A percentile compares a stretch with the other conserved stretches of the same genome.
Conservation (phyloP, 2,797 vertebrate species). For the Danio jaintianensis region DNA sequence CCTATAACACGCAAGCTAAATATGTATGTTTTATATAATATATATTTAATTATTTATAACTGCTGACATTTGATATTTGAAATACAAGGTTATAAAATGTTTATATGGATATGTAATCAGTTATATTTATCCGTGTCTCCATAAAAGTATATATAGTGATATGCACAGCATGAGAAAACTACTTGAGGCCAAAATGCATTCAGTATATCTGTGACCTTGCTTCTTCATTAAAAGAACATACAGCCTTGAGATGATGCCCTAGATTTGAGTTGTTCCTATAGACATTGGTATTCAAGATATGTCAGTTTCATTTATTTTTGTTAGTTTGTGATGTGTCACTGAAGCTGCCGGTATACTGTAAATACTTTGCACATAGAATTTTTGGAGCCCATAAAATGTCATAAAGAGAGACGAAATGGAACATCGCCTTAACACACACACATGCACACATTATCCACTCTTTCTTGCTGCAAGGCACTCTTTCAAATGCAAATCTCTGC, state of each 20-base stretch:
- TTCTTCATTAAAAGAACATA: constrained; percentile 43
- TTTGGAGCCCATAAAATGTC: background rate
- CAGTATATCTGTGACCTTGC: constrained; percentile 40
- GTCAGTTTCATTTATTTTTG: background rate
- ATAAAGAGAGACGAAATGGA: background rate
- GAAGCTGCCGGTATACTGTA: background rate
- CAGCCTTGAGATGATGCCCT: constrained; percentile 37
- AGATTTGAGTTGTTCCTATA: constrained; percentile 38
- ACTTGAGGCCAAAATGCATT: constrained; percentile 38
- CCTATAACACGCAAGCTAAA: constrained; percentile 4
- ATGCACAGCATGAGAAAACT: constrained; percentile 24
- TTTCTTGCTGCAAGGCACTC: constrained; percentile 39
- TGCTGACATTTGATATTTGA: background rate
- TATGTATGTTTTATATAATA: background rate
- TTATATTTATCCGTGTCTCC: too few relatives aligned
- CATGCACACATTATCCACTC: background rate
- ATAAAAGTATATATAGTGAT: background rate
- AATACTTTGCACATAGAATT: background rate
- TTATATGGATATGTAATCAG: background rate
- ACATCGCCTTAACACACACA: background rate
- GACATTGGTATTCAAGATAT: constrained; percentile 6
- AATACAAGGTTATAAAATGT: background rate
- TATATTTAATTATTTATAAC: background rate
- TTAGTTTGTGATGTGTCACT: background rate
- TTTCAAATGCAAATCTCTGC: constrained; percentile 56